Conservation (phyloP, 2,888 invertebrate genomes). For the Suillia variegata region DNA sequence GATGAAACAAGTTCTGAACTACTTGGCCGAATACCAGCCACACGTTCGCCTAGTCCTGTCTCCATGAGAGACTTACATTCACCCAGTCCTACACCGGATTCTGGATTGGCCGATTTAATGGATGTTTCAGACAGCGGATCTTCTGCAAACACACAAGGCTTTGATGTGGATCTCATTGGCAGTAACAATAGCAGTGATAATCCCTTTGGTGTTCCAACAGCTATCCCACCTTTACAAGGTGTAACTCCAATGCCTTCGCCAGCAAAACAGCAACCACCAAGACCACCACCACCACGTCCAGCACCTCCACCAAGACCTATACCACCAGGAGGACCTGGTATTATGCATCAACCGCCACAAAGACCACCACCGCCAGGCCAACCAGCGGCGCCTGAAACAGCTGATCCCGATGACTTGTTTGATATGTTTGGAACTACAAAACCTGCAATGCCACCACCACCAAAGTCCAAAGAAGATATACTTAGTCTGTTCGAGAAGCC, state of each 20-base stretch:
- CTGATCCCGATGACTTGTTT: conserved; percentile 64
- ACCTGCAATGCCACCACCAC: conserved; percentile 63
- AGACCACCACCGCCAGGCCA: conserved; percentile 57
- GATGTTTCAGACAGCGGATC: conserved; percentile 66
- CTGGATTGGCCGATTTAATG: conserved; percentile 68
- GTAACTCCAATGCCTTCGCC: conserved; percentile 63
- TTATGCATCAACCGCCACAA: conserved; percentile 36
- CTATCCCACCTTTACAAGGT: conserved; percentile 59
- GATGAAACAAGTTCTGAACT: conserved; percentile 86
- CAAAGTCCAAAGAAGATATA: conserved; percentile 67
- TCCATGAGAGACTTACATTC: conserved; percentile 82
- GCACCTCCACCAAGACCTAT: conserved; percentile 45
- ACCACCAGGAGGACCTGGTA: conserved; percentile 34
- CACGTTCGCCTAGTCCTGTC: conserved; percentile 85
- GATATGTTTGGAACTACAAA: conserved; percentile 64
- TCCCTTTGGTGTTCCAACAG: conserved; percentile 60
- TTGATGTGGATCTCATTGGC: conserved; percentile 49
- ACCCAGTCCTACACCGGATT: conserved; percentile 81
- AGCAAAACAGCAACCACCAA: conserved; percentile 62
- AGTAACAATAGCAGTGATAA: conserved; percentile 47
- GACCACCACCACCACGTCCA: conserved; percentile 61
- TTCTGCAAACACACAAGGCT: conserved; percentile 48
- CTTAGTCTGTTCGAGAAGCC: conserved; percentile 65
- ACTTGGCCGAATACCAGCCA: conserved; percentile 81
- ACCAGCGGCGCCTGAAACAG: conserved; percentile 21